Percentiles rank a stretch among this genome's conserved stretches.
Conservation (phyloP, 2,888 invertebrate species). For the Baccha elongata region DNA sequence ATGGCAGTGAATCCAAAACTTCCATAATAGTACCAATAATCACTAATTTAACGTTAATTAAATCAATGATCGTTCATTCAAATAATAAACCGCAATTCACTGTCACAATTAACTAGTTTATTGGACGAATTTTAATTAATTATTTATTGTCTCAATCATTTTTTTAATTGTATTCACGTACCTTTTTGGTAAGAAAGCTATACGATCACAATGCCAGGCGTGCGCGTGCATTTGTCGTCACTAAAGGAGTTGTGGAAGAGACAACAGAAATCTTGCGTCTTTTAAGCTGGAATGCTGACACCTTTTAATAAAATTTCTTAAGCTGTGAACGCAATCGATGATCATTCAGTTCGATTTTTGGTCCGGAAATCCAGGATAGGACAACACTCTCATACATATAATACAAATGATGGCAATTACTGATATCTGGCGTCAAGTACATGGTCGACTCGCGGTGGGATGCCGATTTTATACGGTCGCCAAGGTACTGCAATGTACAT, state of each 20-base stretch:
- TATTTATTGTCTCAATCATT: too few relatives aligned
- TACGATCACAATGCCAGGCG: constrained; percentile 39
- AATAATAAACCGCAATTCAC: too few relatives aligned
- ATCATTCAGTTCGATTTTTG: constrained; percentile 60
- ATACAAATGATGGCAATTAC: constrained; percentile 74
- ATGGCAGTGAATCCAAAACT: too few relatives aligned
- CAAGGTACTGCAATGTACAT: too few relatives aligned
- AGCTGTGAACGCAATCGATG: constrained; percentile 57
- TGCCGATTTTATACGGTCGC: constrained; percentile 35
- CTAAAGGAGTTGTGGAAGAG: constrained; percentile 49
- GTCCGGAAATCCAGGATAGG: constrained; percentile 15
- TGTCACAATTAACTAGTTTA: too few relatives aligned
- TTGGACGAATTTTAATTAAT: too few relatives aligned
- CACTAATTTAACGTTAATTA: too few relatives aligned
- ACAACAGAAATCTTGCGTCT: constrained; percentile 31
- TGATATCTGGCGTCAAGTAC: constrained; percentile 73
- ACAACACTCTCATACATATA: constrained; percentile 59
- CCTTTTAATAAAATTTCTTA: constrained; percentile 71
- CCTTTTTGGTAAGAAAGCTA: not conserved
- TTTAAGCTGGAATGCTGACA: constrained; percentile 52
- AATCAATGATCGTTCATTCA: too few relatives aligned
- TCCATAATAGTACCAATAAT: too few relatives aligned
- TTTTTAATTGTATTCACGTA: too few relatives aligned
- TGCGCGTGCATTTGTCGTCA: constrained; percentile 42
- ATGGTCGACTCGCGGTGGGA: constrained; percentile 64